Conservation (phyloP, 2,797 vertebrate species). For the Synanceia verrucosa region DNA sequence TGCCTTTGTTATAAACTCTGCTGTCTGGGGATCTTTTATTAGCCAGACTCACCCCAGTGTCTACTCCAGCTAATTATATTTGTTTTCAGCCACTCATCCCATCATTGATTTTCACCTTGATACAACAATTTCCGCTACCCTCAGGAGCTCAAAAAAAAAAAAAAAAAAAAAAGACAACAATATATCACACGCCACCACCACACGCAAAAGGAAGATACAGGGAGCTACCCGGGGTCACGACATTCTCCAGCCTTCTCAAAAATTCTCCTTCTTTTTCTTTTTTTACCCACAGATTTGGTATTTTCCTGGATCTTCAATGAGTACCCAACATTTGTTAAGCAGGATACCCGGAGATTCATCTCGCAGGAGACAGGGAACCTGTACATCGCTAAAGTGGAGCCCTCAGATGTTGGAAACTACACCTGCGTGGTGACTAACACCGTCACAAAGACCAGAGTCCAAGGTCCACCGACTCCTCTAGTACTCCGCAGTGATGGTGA, state of each 20-base stretch:
- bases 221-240: neutral
- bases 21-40: slow-evolving; percentile 4
- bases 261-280: neutral
- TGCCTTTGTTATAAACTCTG: neutral
- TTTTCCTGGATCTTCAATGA: slow-evolving; percentile 99
- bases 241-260: rapidly evolving
- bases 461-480: slow-evolving; percentile 93
- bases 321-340: slow-evolving; percentile 92
- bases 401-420: slow-evolving; percentile 96
- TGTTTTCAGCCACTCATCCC: slow-evolving; percentile 51
- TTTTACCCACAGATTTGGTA: slow-evolving; percentile 86
- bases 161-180: too few species aligned
- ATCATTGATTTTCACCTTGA: slow-evolving; percentile 73
- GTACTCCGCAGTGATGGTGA: slow-evolving; percentile 95
- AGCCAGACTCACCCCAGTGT: slow-evolving; percentile 4
- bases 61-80: slow-evolving; percentile 49
- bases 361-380: slow-evolving; percentile 97
- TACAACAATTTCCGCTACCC: slow-evolving; percentile 51
- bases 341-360: slow-evolving; percentile 94
- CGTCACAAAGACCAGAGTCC: slow-evolving; percentile 89
- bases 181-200: slow-evolving; percentile 19
- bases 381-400: slow-evolving; percentile 97
- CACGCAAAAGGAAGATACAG: too few species aligned
- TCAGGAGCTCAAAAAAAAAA: slow-evolving; percentile 45
- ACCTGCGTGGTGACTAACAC: slow-evolving; percentile 96